Evolutionary conservation across 2,797 vertebrate genomes (phyloP).

Genomic region (Coendou prehensilis): DNA sequence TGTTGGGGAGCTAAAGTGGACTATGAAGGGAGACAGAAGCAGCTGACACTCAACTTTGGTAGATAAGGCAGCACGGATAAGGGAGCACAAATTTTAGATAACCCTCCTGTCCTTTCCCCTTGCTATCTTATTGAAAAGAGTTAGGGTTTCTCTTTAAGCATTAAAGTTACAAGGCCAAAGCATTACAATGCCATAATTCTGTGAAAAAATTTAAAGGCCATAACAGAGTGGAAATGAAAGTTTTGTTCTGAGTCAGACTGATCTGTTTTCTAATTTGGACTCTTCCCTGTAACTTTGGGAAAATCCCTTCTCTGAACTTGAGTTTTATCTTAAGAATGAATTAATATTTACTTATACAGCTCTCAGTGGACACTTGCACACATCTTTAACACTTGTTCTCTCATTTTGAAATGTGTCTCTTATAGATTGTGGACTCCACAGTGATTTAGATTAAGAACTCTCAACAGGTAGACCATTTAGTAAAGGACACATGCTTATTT

Average conservation of each 20-base stretch:
- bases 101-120: neutral
- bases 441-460: neutral
- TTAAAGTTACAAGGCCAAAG: neutral
- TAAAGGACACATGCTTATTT: neutral
- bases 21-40: neutral
- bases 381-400: neutral
- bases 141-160: constrained; percentile 17
- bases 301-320: constrained; percentile 23
- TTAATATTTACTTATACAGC: neutral
- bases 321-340: neutral
- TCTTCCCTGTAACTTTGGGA: constrained; percentile 41
- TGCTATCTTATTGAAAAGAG: neutral
- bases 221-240: constrained; percentile 22
- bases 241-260: neutral
- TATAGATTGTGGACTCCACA: neutral
- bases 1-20: neutral
- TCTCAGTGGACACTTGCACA: neutral
- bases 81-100: neutral
- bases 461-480: neutral
- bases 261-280: constrained; percentile 60
- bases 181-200: neutral
- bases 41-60: neutral
- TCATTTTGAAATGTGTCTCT: constrained; percentile 6
- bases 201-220: neutral
- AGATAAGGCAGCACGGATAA: neutral